phyloP scores from a whole-genome alignment of 2,888 invertebrate species.

The Caenorhabditis imperialis region DNA sequence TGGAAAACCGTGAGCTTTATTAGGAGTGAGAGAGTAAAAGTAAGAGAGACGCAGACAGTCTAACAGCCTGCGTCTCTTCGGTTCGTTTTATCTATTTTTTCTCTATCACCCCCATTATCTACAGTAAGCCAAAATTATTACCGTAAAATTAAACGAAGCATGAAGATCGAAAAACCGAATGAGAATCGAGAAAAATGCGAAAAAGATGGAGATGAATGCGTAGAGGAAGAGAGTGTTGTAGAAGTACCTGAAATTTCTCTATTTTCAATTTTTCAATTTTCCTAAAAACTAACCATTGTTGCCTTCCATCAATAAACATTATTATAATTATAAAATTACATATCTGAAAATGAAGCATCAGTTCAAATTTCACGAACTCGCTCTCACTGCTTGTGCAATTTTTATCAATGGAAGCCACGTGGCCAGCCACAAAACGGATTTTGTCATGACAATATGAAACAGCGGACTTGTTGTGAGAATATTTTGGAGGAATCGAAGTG shows the following conservation, averaged over 20 bases:
- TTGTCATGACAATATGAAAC: no score
- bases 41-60: no score
- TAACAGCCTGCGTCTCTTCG: no score
- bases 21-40: no score
- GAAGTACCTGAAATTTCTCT: conserved; percentile 33
- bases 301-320: conserved; percentile 38
- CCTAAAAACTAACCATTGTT: conserved; percentile 23
- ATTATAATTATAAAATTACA: conserved; percentile 30
- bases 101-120: no score
- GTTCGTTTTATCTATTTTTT: not conserved
- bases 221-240: conserved; percentile 29
- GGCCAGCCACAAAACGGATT: no score
- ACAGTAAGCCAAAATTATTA: not conserved
- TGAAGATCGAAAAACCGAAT: conserved; percentile 32
- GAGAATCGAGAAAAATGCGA: conserved; percentile 34
- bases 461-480: no score
- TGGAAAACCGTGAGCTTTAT: conserved; percentile 7
- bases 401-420: no score
- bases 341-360: conserved; percentile 43
- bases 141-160: conserved; percentile 27
- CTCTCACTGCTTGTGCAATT: no score
- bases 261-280: not conserved
- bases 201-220: conserved; percentile 10
- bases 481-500: no score
- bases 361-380: no score